Conservation (phyloP, 2,797 vertebrate species). For the Melanotaenia boesemani region DNA sequence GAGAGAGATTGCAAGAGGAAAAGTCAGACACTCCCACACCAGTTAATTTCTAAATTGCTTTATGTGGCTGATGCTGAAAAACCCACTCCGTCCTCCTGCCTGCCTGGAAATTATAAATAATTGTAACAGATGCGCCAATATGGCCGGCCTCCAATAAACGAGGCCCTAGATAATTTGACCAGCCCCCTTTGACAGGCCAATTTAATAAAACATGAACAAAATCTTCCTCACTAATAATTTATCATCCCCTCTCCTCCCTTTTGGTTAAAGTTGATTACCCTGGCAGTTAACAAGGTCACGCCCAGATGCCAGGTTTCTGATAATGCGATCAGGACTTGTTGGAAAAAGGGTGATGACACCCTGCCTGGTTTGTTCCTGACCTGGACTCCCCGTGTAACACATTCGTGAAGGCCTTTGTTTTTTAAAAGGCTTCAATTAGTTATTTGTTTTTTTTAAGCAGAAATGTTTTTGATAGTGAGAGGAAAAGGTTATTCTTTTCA, state of each 20-base stretch:
- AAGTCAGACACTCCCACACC: slow-evolving; percentile 95
- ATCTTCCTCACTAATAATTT: slow-evolving; percentile 99
- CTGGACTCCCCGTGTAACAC: slow-evolving; percentile 35
- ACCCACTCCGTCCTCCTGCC: slow-evolving; percentile 87
- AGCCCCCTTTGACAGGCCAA: slow-evolving; percentile 99
- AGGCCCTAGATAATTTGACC: slow-evolving; percentile 99
- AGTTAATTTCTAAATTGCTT: slow-evolving; percentile 99
- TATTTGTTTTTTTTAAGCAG: slow-evolving; percentile 20
- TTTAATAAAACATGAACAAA: slow-evolving; percentile 99
- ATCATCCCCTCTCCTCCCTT: slow-evolving; percentile 99
- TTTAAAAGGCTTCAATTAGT: slow-evolving; percentile 41
- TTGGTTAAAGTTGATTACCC: slow-evolving; percentile 99
- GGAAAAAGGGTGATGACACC: slow-evolving; percentile 80
- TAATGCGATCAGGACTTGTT: slow-evolving; percentile 95
- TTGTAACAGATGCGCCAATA: slow-evolving; percentile 99
- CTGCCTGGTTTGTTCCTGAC: slow-evolving; percentile 52
- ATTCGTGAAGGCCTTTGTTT: slow-evolving; percentile 51
- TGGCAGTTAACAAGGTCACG: slow-evolving; percentile 99
- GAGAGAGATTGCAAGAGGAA: slow-evolving; percentile 55
- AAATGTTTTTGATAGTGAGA: slow-evolving; percentile 56
- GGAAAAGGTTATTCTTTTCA: slow-evolving; percentile 8
- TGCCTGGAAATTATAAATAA: slow-evolving; percentile 99
- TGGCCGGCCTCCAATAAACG: slow-evolving; percentile 99
- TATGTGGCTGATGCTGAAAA: slow-evolving; percentile 97
- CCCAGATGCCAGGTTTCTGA: slow-evolving; percentile 99